These are phyloP conservation scores for Salticus scenicus DNA, from an alignment of 2,888 invertebrate genomes.

Conservation along the genomic window DNA sequence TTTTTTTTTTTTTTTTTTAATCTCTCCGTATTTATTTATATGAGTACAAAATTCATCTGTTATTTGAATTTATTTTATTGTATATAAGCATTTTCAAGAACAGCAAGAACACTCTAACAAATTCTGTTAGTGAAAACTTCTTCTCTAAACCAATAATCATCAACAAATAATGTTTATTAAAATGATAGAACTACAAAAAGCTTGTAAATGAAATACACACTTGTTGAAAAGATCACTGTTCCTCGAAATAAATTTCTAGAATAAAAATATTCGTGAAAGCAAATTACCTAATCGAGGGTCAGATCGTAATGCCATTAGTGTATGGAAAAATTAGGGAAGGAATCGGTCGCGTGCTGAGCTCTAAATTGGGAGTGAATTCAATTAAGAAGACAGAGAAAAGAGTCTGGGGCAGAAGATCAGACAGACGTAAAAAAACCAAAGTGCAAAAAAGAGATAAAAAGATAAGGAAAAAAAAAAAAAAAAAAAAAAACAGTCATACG, in stretches of 20 bases:
- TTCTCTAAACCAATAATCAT: no score
- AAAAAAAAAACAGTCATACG: background rate
- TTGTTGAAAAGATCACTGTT: background rate
- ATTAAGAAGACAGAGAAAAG: background rate
- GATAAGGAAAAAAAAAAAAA: background rate
- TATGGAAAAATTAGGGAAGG: background rate
- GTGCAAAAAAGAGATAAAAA: background rate
- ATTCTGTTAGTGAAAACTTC: no score
- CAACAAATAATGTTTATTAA: no score
- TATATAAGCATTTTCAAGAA: no score
- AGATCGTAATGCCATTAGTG: background rate
- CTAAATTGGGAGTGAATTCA: constrained; percentile 5
- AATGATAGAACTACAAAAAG: no score
- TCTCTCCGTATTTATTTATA: no score
- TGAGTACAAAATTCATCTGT: no score
- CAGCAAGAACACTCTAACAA: no score
- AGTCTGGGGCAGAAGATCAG: background rate
- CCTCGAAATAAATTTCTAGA: background rate
- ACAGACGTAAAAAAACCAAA: background rate
- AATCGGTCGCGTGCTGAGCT: constrained; percentile 11
- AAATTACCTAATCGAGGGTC: background rate
- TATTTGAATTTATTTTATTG: no score
- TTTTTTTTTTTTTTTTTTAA: no score
- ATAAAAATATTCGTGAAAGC: background rate
- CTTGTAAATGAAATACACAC: background rate